These are phyloP conservation scores for Acleris literana DNA, from an alignment of 2,888 invertebrate species.

Conservation along the genomic window DNA sequence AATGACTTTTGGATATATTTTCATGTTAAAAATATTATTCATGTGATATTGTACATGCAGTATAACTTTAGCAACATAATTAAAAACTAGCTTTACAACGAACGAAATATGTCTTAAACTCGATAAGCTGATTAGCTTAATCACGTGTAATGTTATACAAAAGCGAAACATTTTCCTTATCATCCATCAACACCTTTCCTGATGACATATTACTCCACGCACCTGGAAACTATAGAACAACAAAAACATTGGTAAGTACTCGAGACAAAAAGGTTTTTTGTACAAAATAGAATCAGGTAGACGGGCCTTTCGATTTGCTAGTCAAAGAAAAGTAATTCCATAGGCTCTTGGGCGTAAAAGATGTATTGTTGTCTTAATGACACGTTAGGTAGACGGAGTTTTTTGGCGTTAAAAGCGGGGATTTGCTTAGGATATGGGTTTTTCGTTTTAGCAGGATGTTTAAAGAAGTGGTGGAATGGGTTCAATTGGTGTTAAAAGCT, in stretches of 20 bases:
- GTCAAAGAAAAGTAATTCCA: conserved; percentile 41
- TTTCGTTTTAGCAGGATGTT: neutral
- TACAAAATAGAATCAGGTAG: conserved; percentile 41
- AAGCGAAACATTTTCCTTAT: neutral
- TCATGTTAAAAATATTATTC: too few relatives aligned
- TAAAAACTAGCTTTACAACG: too few relatives aligned
- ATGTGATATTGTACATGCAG: too few relatives aligned
- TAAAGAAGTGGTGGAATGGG: neutral
- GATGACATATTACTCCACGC: conserved; percentile 17
- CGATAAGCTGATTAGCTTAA: neutral
- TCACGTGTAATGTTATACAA: neutral
- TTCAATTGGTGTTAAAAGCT: too few relatives aligned
- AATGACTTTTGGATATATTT: too few relatives aligned
- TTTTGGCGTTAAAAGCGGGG: conserved; percentile 7
- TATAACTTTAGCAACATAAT: too few relatives aligned
- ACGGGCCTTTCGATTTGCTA: conserved; percentile 42
- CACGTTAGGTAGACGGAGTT: neutral
- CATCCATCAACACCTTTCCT: neutral
- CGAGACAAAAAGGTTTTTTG: neutral
- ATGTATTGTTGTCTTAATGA: conserved; percentile 36
- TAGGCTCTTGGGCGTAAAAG: conserved; percentile 36
- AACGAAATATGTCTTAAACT: neutral
- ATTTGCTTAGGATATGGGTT: neutral
- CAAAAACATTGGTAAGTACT: conserved; percentile 1
- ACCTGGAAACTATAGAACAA: neutral